phyloP scores from a whole-genome alignment of 1,140 invertebrate genomes.

The Drosophila biarmipes region DNA sequence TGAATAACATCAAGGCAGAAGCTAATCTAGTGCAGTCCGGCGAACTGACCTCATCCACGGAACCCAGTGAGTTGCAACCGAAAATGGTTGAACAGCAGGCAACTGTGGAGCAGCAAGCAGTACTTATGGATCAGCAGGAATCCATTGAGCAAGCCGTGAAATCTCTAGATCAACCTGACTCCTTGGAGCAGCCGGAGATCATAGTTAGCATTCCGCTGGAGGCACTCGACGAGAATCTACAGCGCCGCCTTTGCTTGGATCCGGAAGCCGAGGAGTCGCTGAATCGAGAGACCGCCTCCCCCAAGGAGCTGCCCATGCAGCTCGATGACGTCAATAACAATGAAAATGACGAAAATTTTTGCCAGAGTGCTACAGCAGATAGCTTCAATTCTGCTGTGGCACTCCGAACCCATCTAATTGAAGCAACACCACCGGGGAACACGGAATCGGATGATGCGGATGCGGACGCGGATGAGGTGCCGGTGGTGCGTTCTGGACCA shows the following conservation, averaged over 20 bases:
- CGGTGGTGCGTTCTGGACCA: constrained; percentile 8
- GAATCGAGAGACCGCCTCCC: background rate
- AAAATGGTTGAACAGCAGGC: constrained; percentile 1
- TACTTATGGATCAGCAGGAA: background rate
- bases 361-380: constrained; percentile 78
- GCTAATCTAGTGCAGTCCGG: constrained; percentile 38
- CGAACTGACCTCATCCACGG: constrained; percentile 51
- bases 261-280: background rate
- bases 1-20: background rate
- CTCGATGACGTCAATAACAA: constrained; percentile 69
- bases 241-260: constrained; percentile 45
- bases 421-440: constrained; percentile 45
- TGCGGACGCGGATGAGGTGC: constrained; percentile 10
- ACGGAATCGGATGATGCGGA: constrained; percentile 7
- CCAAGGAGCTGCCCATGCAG: constrained; percentile 20
- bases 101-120: background rate
- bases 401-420: constrained; percentile 62
- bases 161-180: background rate
- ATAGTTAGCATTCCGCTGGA: constrained; percentile 68
- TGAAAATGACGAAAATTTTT: constrained; percentile 73
- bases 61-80: constrained; percentile 14
- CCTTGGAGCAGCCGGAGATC: constrained; percentile 29
- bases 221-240: constrained; percentile 49
- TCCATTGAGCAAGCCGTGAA: background rate
- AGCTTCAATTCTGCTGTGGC: constrained; percentile 79